Evolutionary conservation across 2,113 vertebrate species (phyloP), one percentile per base, ranked within the genome.

Genomic region (Pygathrix nemaeus): DNA sequence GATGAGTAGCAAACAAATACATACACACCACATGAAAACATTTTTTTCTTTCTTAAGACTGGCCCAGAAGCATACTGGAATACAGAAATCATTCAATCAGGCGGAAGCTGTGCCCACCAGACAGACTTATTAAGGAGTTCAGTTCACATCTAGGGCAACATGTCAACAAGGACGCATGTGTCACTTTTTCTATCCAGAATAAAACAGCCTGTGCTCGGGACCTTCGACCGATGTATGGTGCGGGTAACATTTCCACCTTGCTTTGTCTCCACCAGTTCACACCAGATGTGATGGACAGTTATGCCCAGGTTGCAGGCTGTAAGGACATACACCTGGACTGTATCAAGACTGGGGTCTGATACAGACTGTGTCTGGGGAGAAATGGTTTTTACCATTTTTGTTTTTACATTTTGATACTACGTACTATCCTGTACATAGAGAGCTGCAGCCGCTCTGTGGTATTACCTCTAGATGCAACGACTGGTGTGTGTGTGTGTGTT

Each of bases 131-230:
- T 43, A 6, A 66, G 73, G 61, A 16, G 8, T 32, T 55, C 23
- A 8, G 72, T 30, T 32, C 40, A 6, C 30, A 8, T 40, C 25
- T 59, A 50, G 12, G 57, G 30, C 89, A 78, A 72, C 0, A 5
- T 8, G 43, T 55, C 38, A 13, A 8, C 64, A 23, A 20, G 64
- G 45, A n/a, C 2, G 9, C 13, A 0, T 2, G 4, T 10, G 0
- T 50, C 3, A 7, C 18, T 50, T 57, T 45, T 59, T 21, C 38
- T 40, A 32, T 11, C 32, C 25, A 21, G 50, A 50, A 48, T 48
- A 89, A 89, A 50, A 16, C 35, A 50, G 10, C 5, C 4, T 18
- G 35, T 43, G 57, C 30, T 45, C 45, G 7, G 27, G 17, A 48
- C 3, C 68, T 27, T 40, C 13, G 57, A 48, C 48, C 16, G 2